Evolutionary conservation across 2,888 invertebrate genomes (phyloP).

Genomic region (Rotaria sp.): DNA sequence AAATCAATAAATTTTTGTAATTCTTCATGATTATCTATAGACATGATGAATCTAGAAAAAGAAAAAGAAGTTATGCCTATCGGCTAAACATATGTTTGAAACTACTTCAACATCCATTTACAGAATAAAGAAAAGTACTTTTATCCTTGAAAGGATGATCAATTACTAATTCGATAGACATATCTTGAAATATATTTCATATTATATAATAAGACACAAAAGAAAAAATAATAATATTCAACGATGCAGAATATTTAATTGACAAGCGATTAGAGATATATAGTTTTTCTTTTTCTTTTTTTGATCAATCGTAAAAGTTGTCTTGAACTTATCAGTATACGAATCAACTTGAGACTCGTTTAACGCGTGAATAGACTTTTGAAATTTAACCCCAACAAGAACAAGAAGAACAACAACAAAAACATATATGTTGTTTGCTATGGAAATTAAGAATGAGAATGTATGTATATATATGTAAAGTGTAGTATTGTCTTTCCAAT

Average conservation of each 20-base stretch:
- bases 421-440: neutral
- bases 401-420: neutral
- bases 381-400: neutral
- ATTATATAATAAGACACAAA: neutral
- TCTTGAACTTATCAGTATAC: neutral
- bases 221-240: neutral
- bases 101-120: too few species aligned
- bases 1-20: constrained; percentile 16
- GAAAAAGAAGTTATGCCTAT: neutral
- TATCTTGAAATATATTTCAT: too few species aligned
- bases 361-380: neutral
- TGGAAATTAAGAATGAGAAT: neutral
- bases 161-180: too few species aligned
- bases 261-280: neutral
- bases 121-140: neutral
- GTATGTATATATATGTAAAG: neutral
- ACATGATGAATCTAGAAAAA: neutral
- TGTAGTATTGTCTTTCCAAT: neutral
- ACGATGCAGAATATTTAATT: neutral
- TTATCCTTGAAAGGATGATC: neutral
- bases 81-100: too few species aligned
- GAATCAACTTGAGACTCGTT: neutral
- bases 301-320: neutral
- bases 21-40: constrained; percentile 17
- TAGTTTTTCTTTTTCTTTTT: neutral